A percentile compares a stretch with the other conserved stretches of the same genome.
Evolutionary conservation across 2,888 invertebrate species (phyloP).

Genomic region (Parascotia fuliginaria): DNA sequence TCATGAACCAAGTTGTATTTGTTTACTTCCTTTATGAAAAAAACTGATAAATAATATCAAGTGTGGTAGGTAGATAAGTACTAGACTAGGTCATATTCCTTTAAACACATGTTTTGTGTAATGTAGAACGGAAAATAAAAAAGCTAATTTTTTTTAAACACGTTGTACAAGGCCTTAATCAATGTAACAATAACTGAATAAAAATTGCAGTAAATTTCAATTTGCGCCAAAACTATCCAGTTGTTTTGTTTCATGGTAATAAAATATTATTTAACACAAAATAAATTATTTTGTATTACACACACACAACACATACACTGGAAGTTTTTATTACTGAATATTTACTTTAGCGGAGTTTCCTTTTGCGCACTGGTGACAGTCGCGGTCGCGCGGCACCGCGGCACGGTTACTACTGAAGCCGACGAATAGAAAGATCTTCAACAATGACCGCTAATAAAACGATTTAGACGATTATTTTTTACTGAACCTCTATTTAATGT

Average conservation of each 20-base stretch:
- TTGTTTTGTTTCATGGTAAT: slow-evolving; percentile 13
- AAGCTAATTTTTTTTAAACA: slow-evolving; percentile 5
- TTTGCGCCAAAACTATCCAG: slow-evolving; percentile 19
- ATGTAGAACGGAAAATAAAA: no score
- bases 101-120: neutral
- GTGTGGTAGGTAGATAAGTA: neutral
- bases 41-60: slow-evolving; percentile 7
- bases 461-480: slow-evolving; percentile 40
- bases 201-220: slow-evolving; percentile 3
- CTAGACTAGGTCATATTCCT: slow-evolving; percentile 2
- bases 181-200: slow-evolving; percentile 3
- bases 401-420: slow-evolving; percentile 60
- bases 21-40: slow-evolving; percentile 17
- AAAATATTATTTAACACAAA: neutral
- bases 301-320: slow-evolving; percentile 34
- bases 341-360: slow-evolving; percentile 32
- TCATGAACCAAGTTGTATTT: slow-evolving; percentile 7
- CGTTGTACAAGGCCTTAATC: neutral
- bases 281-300: slow-evolving; percentile 1
- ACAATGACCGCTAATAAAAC: slow-evolving; percentile 69
- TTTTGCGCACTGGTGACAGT: slow-evolving; percentile 43
- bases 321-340: slow-evolving; percentile 36
- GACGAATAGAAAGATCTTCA: slow-evolving; percentile 69
- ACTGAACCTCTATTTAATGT: slow-evolving; percentile 47
- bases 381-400: slow-evolving; percentile 59